Conservation (phyloP, 1,140 invertebrate species). For the Anastrepha obliqua region DNA sequence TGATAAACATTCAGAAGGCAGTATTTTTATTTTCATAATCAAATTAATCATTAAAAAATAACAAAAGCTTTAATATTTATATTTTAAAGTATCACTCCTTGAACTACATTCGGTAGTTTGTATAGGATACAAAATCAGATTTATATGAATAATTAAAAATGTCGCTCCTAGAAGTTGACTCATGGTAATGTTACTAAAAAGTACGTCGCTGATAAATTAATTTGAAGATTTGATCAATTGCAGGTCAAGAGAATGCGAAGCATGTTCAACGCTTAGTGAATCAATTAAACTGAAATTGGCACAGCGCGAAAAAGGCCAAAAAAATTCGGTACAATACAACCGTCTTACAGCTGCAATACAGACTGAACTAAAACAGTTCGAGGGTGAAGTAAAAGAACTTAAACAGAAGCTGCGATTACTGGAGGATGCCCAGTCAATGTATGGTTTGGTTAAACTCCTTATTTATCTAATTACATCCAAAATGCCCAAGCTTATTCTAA, state of each 20-base stretch:
- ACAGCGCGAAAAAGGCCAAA: constrained; percentile 76
- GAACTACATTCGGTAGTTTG: too few relatives aligned
- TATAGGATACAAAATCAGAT: background rate
- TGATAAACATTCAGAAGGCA: background rate
- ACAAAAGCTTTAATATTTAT: too few relatives aligned
- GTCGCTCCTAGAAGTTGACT: constrained; percentile 72
- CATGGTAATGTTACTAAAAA: constrained; percentile 61
- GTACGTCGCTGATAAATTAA: background rate
- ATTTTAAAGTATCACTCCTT: too few relatives aligned
- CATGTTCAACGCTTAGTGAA: constrained; percentile 79
- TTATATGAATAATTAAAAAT: constrained; percentile 59
- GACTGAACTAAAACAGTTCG: constrained; percentile 79
- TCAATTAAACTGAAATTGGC: constrained; percentile 80
- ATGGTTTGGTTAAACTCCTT: constrained; percentile 66
- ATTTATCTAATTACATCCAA: too few relatives aligned
- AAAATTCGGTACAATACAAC: constrained; percentile 76
- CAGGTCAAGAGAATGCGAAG: constrained; percentile 81
- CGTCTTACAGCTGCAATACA: constrained; percentile 79
- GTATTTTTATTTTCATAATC: constrained; percentile 10
- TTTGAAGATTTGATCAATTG: constrained; percentile 33
- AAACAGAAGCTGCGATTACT: constrained; percentile 77
- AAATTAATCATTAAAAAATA: background rate
- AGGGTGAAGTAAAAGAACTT: constrained; percentile 78
- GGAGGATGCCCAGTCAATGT: constrained; percentile 66
- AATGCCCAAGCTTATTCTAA: too few relatives aligned